Percentiles rank a stretch among this genome's conserved stretches.
Evolutionary conservation across 2,888 invertebrate species (phyloP).

Genomic region (Sisyra nigra): DNA sequence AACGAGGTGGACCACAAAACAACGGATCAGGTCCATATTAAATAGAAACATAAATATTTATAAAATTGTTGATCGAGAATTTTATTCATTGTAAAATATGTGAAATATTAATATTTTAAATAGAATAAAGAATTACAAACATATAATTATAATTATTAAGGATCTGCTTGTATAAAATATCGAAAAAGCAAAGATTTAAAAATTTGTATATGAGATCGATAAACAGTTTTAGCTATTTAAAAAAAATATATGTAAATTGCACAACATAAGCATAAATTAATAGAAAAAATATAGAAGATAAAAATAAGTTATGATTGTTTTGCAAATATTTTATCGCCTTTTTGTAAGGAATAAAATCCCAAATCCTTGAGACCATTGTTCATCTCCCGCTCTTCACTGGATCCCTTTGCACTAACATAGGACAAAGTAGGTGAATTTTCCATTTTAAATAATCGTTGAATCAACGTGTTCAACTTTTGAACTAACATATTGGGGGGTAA

Average conservation of each 20-base stretch:
- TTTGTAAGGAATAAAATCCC: conserved; percentile 68
- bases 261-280: not conserved
- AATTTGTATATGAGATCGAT: not conserved
- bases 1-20: conserved; percentile 9
- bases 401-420: conserved; percentile 37
- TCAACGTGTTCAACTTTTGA: conserved; percentile 66
- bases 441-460: conserved; percentile 56
- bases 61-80: not conserved
- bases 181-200: not conserved
- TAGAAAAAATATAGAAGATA: conserved; percentile 2
- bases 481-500: conserved; percentile 63
- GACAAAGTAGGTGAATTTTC: conserved; percentile 27
- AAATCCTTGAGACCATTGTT: conserved; percentile 73
- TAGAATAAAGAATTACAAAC: too few species aligned
- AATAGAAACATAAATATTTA: not conserved
- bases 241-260: not conserved
- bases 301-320: conserved; percentile 26
- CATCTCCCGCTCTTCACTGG: conserved; percentile 52
- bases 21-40: conserved; percentile 4
- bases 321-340: conserved; percentile 64
- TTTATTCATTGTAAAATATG: too few species aligned
- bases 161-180: too few species aligned
- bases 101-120: too few species aligned
- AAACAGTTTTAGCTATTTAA: not conserved
- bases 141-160: too few species aligned